Conservation (phyloP, 1,140 invertebrate genomes). For the Caenorhabditis elegans region WBcel235 BX284606.5:6199001-6199500, state of each 20-base stretch:
- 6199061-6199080: no score
- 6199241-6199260: neutral
- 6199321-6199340: neutral
- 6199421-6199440: constrained; percentile 2
- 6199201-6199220: neutral
- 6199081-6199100: neutral
- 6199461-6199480: neutral
- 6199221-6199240: constrained; percentile 23
- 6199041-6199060: no score
- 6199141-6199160: neutral
- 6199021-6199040: no score
- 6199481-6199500: constrained; percentile 27
- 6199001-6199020: no score
- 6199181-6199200: constrained; percentile 19
- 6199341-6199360: neutral
- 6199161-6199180: constrained; percentile 5
- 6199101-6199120: neutral
- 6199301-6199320: neutral
- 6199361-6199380: neutral
- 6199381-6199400: neutral
- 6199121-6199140: constrained; percentile 6
- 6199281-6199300: neutral
- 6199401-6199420: neutral
- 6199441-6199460: constrained; percentile 3
- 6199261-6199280: neutral